These are phyloP conservation scores for Drosophila murphyi DNA, from an alignment of 1,140 invertebrate genomes.

Conservation along the genomic window DNA sequence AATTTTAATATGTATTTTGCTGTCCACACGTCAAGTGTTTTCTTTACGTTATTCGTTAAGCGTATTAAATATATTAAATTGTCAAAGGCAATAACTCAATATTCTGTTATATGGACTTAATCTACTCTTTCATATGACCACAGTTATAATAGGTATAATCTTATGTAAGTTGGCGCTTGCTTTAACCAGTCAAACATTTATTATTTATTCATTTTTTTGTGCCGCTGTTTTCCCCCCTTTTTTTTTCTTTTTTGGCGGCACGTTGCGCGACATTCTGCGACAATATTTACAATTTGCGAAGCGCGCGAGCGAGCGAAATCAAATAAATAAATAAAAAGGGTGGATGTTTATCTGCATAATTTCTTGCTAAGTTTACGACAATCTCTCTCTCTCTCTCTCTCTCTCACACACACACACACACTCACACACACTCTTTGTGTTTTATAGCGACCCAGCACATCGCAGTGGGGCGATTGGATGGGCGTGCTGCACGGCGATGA, in stretches of 20 bases:
- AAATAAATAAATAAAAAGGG: conserved; percentile 83
- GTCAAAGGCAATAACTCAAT: no score
- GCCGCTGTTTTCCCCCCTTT: conserved; percentile 37
- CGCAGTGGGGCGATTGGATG: conserved; percentile 98
- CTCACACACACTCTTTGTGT: neutral
- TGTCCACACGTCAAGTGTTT: no score
- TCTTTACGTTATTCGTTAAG: no score
- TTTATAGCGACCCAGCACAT: conserved; percentile 93
- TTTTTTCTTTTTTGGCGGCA: conserved; percentile 36
- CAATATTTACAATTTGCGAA: conserved; percentile 73
- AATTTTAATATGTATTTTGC: no score
- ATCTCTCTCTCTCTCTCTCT: conserved; percentile 31
- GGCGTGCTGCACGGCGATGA: conserved; percentile 98
- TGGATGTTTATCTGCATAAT: conserved; percentile 82
- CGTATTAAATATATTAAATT: no score
- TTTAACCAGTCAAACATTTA: conserved; percentile 23
- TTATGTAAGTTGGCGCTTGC: conserved; percentile 10
- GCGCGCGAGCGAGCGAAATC: conserved; percentile 61
- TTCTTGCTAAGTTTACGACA: conserved; percentile 75
- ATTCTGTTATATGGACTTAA: no score
- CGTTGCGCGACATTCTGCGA: conserved; percentile 69
- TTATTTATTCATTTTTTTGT: conserved; percentile 38
- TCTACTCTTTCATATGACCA: no score
- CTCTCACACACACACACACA: neutral
- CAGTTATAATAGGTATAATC: neutral